phyloP scores from a whole-genome alignment of 1,140 invertebrate genomes.

The Microplitis demolitor region DNA sequence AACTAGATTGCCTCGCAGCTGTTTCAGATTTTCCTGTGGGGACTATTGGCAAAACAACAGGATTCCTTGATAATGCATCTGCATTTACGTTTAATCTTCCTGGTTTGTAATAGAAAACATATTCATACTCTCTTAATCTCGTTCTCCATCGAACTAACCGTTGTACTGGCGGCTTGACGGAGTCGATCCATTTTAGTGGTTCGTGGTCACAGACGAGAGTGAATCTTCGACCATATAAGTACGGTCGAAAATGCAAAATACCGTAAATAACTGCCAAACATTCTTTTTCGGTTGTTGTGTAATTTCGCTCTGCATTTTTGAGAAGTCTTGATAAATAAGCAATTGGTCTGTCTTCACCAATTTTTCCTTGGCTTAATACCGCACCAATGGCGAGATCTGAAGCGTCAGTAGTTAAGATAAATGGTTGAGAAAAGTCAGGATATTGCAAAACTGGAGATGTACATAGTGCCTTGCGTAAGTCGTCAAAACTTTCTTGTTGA shows the following conservation, averaged over 20 bases:
- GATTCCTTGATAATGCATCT: no score
- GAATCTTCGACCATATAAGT: slow-evolving; percentile 49
- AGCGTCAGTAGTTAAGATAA: slow-evolving; percentile 38
- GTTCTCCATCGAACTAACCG: no score
- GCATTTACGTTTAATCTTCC: no score
- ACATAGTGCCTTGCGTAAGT: no score
- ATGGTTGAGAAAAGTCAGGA: slow-evolving; percentile 34
- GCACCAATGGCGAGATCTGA: slow-evolving; percentile 35
- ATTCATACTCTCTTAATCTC: no score
- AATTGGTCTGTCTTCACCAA: slow-evolving; percentile 36
- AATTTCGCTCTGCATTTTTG: slow-evolving; percentile 37
- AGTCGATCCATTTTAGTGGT: no score
- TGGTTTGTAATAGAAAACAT: no score
- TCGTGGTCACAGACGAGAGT: slow-evolving; percentile 39
- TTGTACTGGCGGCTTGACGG: no score
- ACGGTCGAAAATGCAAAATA: slow-evolving; percentile 40
- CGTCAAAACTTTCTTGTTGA: slow-evolving; percentile 7
- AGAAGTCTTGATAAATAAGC: slow-evolving; percentile 34
- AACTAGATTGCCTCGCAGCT: no score
- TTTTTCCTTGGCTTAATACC: slow-evolving; percentile 33
- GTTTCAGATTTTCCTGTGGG: no score
- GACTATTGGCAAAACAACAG: no score
- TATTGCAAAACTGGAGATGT: no score
- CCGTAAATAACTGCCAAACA: slow-evolving; percentile 47
- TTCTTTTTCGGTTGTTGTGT: slow-evolving; percentile 48